Conservation (phyloP, 2,113 vertebrate species). For the Gobius niger region DNA sequence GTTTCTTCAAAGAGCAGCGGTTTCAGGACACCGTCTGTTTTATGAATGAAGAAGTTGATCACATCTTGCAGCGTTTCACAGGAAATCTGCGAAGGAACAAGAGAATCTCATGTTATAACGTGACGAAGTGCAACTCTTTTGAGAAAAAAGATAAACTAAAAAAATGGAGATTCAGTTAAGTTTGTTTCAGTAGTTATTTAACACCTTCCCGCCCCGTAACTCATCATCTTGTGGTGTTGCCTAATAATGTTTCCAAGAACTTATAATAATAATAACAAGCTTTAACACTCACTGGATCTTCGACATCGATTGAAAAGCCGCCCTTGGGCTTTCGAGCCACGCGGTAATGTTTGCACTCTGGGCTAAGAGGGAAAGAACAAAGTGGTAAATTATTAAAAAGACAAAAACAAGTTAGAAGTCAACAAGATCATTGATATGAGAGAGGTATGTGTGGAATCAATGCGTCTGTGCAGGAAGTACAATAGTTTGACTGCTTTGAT, state of each 20-base stretch:
- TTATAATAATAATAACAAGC: neutral
- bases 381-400: neutral
- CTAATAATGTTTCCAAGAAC: neutral
- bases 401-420: neutral
- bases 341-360: constrained; percentile 78
- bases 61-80: constrained; percentile 75
- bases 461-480: too few species aligned
- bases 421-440: neutral
- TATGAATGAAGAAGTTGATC: constrained; percentile 71
- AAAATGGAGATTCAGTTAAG: neutral
- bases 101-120: neutral
- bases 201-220: too few species aligned
- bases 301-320: constrained; percentile 76
- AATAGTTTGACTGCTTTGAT: too few species aligned
- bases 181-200: too few species aligned
- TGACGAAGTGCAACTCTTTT: neutral
- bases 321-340: constrained; percentile 51
- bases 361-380: constrained; percentile 7
- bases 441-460: neutral
- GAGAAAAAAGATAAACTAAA: neutral
- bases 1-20: constrained; percentile 74
- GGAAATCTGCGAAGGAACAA: constrained; percentile 62
- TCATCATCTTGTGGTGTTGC: too few species aligned
- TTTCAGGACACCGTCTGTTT: constrained; percentile 62
- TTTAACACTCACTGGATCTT: constrained; percentile 75